Conservation (phyloP, 2,113 vertebrate species). For the Serinus canaria region DNA sequence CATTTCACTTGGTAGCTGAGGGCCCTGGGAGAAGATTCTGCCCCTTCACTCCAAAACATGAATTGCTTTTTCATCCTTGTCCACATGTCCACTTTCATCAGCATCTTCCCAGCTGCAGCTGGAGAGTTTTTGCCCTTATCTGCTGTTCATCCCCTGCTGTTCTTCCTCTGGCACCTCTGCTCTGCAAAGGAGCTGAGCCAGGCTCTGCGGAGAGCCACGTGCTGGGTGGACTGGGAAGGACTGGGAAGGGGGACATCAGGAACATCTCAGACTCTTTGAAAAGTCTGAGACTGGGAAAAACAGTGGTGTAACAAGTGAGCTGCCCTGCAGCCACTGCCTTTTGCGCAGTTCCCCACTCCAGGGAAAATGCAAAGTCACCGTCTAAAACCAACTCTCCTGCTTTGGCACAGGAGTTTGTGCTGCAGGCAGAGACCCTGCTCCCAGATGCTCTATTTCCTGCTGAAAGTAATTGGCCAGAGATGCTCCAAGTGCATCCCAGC, state of each 20-base stretch:
- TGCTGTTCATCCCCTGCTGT: background rate
- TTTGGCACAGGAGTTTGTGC: background rate
- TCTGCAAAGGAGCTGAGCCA: background rate
- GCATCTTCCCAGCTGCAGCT: background rate
- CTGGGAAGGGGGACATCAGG: background rate
- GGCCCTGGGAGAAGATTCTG: background rate
- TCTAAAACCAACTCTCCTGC: background rate
- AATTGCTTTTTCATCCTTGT: background rate
- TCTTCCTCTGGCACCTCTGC: background rate
- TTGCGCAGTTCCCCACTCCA: background rate
- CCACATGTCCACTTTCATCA: background rate
- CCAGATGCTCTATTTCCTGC: rapidly evolving
- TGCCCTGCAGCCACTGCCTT: background rate
- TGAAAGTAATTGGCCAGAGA: background rate
- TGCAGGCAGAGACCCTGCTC: background rate
- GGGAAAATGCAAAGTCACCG: background rate
- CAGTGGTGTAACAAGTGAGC: background rate
- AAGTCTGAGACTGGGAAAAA: background rate
- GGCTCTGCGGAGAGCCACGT: rapidly evolving
- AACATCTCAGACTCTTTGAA: background rate
- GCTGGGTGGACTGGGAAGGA: background rate
- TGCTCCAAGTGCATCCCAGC: background rate
- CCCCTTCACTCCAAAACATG: background rate
- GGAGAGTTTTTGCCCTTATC: background rate
- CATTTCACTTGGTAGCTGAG: background rate